A percentile compares a stretch with the other conserved stretches of the same genome.
phyloP scores from a whole-genome alignment of 2,888 invertebrate genomes.

The Merodon equestris region DNA sequence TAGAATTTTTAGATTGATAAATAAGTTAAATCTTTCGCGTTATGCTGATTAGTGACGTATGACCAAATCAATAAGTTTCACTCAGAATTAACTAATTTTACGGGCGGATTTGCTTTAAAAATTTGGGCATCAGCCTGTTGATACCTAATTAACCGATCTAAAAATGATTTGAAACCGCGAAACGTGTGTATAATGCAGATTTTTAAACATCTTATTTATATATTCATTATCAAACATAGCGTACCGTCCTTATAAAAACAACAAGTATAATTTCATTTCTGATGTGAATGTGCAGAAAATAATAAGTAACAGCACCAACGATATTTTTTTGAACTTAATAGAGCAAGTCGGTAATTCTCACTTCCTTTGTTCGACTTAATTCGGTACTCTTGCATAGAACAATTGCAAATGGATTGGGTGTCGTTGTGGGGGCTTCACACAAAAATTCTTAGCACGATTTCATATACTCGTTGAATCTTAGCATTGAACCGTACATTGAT shows the following conservation, averaged over 20 bases:
- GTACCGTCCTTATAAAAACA: neutral
- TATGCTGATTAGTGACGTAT: neutral
- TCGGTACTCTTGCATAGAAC: constrained; percentile 45
- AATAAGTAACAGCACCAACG: constrained; percentile 29
- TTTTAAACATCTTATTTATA: constrained; percentile 9
- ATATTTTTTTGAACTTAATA: constrained; percentile 28
- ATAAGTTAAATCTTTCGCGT: too few species aligned
- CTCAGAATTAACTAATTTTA: constrained; percentile 13
- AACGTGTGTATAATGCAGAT: constrained; percentile 51
- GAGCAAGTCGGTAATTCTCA: constrained; percentile 44
- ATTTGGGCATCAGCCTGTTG: constrained; percentile 32
- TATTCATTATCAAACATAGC: neutral
- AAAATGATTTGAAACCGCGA: constrained; percentile 53
- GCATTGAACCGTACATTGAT: too few species aligned
- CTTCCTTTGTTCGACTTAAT: constrained; percentile 40
- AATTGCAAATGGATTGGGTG: neutral
- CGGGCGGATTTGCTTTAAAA: constrained; percentile 44
- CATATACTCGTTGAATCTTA: too few species aligned
- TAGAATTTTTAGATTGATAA: constrained; percentile 56
- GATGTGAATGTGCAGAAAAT: constrained; percentile 38
- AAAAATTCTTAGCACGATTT: too few species aligned
- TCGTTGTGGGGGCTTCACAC: too few species aligned
- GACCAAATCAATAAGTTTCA: constrained; percentile 44
- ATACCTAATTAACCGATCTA: neutral
- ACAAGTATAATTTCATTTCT: constrained; percentile 2